phyloP scores from a whole-genome alignment of 2,888 invertebrate genomes.

The Sphaeridia pumilis region DNA sequence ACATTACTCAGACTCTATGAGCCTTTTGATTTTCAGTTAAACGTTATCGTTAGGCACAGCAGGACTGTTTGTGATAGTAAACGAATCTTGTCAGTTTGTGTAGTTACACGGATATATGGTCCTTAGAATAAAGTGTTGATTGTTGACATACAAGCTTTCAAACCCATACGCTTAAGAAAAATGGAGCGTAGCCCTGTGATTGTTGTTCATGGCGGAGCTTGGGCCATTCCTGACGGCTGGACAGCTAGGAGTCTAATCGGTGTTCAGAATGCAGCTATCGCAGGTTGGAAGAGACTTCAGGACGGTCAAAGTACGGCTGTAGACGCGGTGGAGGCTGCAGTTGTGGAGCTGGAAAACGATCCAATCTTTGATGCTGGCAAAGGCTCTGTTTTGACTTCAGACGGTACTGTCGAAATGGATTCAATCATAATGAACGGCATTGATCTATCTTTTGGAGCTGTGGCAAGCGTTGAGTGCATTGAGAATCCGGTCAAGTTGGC shows the following conservation, averaged over 20 bases:
- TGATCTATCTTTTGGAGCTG: slow-evolving; percentile 54
- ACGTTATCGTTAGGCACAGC: too few species aligned
- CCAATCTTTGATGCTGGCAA: slow-evolving; percentile 45
- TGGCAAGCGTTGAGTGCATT: slow-evolving; percentile 61
- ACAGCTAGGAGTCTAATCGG: slow-evolving; percentile 38
- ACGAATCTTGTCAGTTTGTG: too few species aligned
- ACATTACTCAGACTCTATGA: slow-evolving; percentile 13
- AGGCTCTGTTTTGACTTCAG: slow-evolving; percentile 64
- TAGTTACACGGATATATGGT: too few species aligned
- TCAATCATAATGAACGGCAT: slow-evolving; percentile 70
- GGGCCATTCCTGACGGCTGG: slow-evolving; percentile 39
- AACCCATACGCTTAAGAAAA: too few species aligned
- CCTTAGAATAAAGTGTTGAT: too few species aligned
- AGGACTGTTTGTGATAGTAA: too few species aligned
- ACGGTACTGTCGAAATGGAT: slow-evolving; percentile 73
- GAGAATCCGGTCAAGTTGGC: slow-evolving; percentile 66
- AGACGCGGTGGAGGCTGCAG: slow-evolving; percentile 41
- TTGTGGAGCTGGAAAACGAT: slow-evolving; percentile 40
- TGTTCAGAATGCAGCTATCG: slow-evolving; percentile 39
- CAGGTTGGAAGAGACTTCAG: slow-evolving; percentile 38
- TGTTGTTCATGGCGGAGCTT: slow-evolving; percentile 42
- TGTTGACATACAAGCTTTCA: too few species aligned
- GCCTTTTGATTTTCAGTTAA: too few species aligned
- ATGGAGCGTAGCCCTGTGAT: too few species aligned
- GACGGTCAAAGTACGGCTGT: slow-evolving; percentile 38